These are phyloP conservation scores for Moxostoma hubbsi DNA, from an alignment of 2,797 vertebrate genomes.

Conservation along the genomic window DNA sequence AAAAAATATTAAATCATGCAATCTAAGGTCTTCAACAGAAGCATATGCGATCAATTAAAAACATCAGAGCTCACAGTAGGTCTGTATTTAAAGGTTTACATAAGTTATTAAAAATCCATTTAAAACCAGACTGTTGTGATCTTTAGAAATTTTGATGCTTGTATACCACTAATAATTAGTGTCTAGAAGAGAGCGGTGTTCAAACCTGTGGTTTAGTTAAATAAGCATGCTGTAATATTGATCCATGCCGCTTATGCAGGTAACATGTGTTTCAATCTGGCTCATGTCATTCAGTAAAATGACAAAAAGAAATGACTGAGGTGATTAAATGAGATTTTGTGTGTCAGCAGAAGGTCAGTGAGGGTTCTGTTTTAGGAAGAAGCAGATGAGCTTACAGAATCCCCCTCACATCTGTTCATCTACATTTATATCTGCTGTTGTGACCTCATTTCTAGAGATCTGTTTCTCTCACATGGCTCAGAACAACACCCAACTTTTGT, in stretches of 20 bases:
- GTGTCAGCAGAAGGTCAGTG: not conserved
- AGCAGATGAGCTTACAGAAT: conserved; percentile 30
- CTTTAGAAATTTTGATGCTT: too few species aligned
- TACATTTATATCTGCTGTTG: conserved; percentile 52
- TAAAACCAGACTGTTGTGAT: too few species aligned
- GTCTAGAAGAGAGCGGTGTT: not conserved
- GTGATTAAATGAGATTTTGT: not conserved
- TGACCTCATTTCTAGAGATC: conserved; percentile 41
- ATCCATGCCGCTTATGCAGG: not conserved
- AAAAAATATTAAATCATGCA: too few species aligned
- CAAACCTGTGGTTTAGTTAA: too few species aligned
- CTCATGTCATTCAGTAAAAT: not conserved
- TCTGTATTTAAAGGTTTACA: too few species aligned
- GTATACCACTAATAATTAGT: not conserved
- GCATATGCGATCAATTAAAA: too few species aligned
- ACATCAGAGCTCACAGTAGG: too few species aligned
- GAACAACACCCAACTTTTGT: conserved; percentile 23
- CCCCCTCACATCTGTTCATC: conserved; percentile 54
- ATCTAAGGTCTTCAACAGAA: too few species aligned
- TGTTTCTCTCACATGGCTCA: conserved; percentile 13
- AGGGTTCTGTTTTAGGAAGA: conserved; percentile 27
- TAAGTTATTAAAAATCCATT: too few species aligned
- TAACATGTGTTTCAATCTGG: too few species aligned
- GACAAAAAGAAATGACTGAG: not conserved
- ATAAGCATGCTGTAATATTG: not conserved